A percentile compares a stretch with the other conserved stretches of the same genome.
These are phyloP conservation scores for Sylvilagus floridanus DNA, from an alignment of 2,797 vertebrate genomes.

Conservation along the genomic window DNA sequence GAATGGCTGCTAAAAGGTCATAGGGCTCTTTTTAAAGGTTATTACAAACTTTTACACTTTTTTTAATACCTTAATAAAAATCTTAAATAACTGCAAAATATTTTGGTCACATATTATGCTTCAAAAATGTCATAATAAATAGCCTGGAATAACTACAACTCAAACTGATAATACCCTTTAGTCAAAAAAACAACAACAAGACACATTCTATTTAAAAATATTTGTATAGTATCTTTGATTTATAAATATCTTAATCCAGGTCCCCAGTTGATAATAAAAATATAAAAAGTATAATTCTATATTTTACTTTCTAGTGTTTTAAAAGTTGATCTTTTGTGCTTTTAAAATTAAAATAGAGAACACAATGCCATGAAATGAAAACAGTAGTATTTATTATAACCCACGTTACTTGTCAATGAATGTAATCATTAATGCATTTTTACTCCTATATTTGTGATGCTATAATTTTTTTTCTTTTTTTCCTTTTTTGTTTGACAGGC, in stretches of 20 bases:
- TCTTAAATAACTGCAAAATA: neutral
- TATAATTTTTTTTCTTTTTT: neutral
- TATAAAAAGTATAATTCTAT: neutral
- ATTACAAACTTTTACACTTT: neutral
- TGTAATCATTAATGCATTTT: neutral
- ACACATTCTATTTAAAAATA: neutral
- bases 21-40: neutral
- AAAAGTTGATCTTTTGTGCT: neutral
- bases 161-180: neutral
- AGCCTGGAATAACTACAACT: neutral
- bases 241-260: neutral
- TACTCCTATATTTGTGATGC: neutral
- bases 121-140: neutral
- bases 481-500: no score
- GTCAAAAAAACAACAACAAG: neutral
- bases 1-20: neutral
- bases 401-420: neutral
- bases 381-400: neutral
- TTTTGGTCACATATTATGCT: neutral
- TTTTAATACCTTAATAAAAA: conserved; percentile 33
- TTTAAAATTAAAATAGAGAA: conserved; percentile 21
- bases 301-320: neutral
- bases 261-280: neutral
- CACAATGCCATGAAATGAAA: neutral
- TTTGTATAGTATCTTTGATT: neutral